phyloP scores from a whole-genome alignment of 2,797 vertebrate genomes.

The Calcarius lapponicus region DNA sequence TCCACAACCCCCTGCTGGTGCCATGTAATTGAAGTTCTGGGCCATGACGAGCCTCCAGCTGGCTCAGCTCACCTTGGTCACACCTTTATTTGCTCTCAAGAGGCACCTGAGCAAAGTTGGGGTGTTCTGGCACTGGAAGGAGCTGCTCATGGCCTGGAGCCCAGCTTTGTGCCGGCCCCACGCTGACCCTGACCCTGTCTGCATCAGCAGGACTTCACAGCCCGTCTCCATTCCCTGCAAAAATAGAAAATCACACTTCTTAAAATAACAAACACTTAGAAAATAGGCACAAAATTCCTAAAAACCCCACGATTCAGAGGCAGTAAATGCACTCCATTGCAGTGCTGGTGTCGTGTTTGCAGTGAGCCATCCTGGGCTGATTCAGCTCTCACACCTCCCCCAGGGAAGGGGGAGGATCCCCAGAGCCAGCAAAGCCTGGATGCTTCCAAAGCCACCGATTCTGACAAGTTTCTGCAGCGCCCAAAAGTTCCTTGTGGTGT shows the following conservation, averaged over 20 bases:
- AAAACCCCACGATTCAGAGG: neutral
- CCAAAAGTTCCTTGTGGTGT: accelerated
- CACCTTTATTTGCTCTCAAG: neutral
- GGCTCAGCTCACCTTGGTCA: neutral
- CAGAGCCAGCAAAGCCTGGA: accelerated
- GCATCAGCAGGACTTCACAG: neutral
- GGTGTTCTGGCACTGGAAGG: neutral
- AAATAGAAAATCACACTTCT: neutral
- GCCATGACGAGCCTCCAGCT: neutral
- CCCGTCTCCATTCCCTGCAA: neutral
- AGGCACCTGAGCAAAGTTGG: accelerated
- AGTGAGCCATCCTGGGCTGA: neutral
- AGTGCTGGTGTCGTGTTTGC: neutral
- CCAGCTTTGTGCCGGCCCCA: accelerated
- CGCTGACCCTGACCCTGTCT: neutral
- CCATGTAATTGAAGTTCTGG: neutral
- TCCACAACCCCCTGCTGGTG: neutral
- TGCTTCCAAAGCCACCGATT: accelerated
- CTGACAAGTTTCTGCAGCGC: neutral
- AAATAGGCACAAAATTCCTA: neutral
- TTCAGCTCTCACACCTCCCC: slow-evolving; percentile 16
- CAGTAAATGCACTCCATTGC: accelerated
- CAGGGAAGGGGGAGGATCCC: neutral
- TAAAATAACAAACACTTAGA: neutral
- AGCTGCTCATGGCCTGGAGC: neutral